Base-by-base conservation (phyloP, 2,888 invertebrate species). In the Sarcophaga carnaria region DNA sequence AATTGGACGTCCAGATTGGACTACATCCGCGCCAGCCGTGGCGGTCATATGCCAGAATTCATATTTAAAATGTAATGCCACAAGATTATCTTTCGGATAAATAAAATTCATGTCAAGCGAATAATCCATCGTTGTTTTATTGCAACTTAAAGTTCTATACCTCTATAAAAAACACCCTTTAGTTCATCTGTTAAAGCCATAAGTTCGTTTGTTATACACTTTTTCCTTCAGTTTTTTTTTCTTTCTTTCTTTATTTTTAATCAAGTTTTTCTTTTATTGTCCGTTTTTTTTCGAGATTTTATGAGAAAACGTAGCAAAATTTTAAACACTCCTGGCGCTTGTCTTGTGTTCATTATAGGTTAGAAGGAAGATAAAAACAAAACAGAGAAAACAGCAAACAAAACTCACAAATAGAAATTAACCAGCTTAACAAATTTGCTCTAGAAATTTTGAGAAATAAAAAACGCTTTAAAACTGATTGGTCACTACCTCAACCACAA, bases 281-380 rank as follows among this genome's bases (percentile, higher is more conserved):
- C 22, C 22, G 22, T 22, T 3, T 54, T 54, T 14, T 17, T 0
- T 17, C 2, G 12, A 54, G 12, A 12, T 54, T 17, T 17, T 54
- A 17, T 54, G 54, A 54, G 54, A 54, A 54, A 54, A 54, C 4
- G 14, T 54, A 54, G 17, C 17, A 54, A 37, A 54, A 54, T 54
- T 76, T 77, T 62, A 76, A 85, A 67, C 71, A 76, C 84, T 85
- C 62, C 79, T 77, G 84, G 84, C 80, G 84, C 76, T 85, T 80
- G 54, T 54, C 4, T 12, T 54, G 54, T 54, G 3, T 54, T 54
- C 17, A 14, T 54, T 54, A 54, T 54, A 17, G 54, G 17, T 3
- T 54, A 54, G 17, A 54, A 54, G 37, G 17, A 54, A 54, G 17
- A 54, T 54, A 12, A 12, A 14, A 12, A 49, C 14, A 17, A 27